Conservation (phyloP, 1,140 invertebrate genomes). For the Drosophila takahashii region DNA sequence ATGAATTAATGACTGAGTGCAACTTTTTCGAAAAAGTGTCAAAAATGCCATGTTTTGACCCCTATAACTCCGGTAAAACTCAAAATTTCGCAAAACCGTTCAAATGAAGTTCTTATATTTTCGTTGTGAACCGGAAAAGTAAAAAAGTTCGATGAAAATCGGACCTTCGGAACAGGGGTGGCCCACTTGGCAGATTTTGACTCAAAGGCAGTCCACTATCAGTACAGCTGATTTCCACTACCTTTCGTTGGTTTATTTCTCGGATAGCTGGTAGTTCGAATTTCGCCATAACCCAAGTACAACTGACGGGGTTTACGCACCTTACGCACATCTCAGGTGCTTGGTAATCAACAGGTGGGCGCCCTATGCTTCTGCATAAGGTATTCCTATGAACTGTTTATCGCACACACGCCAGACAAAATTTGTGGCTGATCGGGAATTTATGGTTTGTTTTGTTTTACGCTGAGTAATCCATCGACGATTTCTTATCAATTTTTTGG, state of each 20-base stretch:
- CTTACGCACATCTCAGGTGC: background rate
- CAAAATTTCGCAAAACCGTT: too few species aligned
- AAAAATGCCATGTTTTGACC: too few species aligned
- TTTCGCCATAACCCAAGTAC: constrained; percentile 3
- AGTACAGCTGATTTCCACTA: background rate
- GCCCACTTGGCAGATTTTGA: too few species aligned
- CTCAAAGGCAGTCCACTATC: background rate
- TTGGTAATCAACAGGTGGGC: background rate
- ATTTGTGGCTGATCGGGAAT: background rate
- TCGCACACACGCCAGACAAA: constrained; percentile 10
- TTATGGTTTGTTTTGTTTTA: constrained; percentile 30
- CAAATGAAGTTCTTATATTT: too few species aligned
- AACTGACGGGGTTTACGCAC: constrained; percentile 12
- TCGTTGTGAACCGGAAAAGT: too few species aligned
- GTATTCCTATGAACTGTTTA: constrained; percentile 4
- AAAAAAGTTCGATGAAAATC: too few species aligned
- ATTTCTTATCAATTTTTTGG: constrained; percentile 5
- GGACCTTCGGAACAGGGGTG: too few species aligned
- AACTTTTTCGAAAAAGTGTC: too few species aligned
- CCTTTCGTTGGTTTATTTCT: background rate
- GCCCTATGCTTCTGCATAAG: constrained; percentile 1
- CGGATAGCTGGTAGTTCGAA: background rate
- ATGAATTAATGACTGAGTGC: too few species aligned
- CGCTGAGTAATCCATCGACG: background rate
- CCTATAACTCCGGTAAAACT: too few species aligned